phyloP scores from a whole-genome alignment of 2,888 invertebrate species.

The Synanthedon vespiformis region DNA sequence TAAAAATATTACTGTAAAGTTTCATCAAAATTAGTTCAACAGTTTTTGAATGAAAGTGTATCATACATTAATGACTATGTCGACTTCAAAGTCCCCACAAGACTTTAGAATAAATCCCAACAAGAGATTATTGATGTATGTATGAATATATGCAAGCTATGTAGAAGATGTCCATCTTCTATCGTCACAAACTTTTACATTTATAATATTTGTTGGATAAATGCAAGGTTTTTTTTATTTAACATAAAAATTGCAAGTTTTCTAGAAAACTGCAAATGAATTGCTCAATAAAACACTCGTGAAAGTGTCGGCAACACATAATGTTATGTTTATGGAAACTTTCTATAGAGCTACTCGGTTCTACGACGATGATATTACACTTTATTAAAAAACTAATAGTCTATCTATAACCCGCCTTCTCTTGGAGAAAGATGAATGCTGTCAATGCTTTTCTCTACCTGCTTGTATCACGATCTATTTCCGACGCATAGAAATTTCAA shows the following conservation, averaged over 20 bases:
- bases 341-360: conserved; percentile 27
- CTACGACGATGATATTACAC: conserved; percentile 12
- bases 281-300: conserved; percentile 32
- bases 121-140: too few species aligned
- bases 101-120: too few species aligned
- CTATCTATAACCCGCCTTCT: conserved; percentile 3
- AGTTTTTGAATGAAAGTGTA: too few species aligned
- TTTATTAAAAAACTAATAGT: conserved; percentile 3
- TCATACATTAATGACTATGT: too few species aligned
- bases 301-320: conserved; percentile 29
- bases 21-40: too few species aligned
- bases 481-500: too few species aligned
- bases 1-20: neutral
- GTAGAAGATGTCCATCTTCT: too few species aligned
- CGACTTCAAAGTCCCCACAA: too few species aligned
- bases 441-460: neutral
- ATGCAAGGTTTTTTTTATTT: neutral
- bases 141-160: too few species aligned
- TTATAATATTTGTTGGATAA: neutral
- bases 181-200: neutral
- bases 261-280: conserved; percentile 15
- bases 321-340: conserved; percentile 31
- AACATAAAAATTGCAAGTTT: neutral
- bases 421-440: conserved; percentile 2
- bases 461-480: too few species aligned